Evolutionary conservation across 2,797 vertebrate species (phyloP).

Genomic region (Poeciliopsis presidionis): DNA sequence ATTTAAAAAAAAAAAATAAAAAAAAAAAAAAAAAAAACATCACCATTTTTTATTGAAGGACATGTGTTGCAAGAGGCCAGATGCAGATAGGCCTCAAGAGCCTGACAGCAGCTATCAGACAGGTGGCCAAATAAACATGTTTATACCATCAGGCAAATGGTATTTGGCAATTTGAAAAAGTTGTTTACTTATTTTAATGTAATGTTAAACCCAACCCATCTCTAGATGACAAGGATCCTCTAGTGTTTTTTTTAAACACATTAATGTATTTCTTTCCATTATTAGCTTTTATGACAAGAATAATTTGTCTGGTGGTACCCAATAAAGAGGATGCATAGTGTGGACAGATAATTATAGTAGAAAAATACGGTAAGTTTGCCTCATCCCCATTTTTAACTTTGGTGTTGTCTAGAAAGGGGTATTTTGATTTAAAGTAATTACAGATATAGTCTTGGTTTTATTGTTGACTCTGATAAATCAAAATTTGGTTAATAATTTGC

Average conservation of each 20-base stretch:
- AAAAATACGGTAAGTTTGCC: neutral
- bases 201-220: neutral
- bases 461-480: neutral
- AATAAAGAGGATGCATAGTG: neutral
- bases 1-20: neutral
- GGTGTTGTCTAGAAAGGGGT: neutral
- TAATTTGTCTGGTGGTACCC: neutral
- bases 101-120: conserved; percentile 28
- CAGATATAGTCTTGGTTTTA: neutral
- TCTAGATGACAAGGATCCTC: no score
- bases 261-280: neutral
- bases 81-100: conserved; percentile 8
- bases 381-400: neutral
- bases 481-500: neutral
- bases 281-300: neutral
- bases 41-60: conserved; percentile 18
- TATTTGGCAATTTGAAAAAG: neutral
- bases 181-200: neutral
- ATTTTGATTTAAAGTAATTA: neutral
- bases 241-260: neutral
- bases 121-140: conserved; percentile 45
- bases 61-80: conserved; percentile 30
- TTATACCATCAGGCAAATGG: neutral
- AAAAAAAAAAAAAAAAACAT: conserved; percentile 2
- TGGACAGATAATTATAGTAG: neutral